Evolutionary conservation across 2,888 invertebrate species (phyloP), one percentile per base, ranked within the genome.

Genomic region (Oscheius sp.): DNA sequence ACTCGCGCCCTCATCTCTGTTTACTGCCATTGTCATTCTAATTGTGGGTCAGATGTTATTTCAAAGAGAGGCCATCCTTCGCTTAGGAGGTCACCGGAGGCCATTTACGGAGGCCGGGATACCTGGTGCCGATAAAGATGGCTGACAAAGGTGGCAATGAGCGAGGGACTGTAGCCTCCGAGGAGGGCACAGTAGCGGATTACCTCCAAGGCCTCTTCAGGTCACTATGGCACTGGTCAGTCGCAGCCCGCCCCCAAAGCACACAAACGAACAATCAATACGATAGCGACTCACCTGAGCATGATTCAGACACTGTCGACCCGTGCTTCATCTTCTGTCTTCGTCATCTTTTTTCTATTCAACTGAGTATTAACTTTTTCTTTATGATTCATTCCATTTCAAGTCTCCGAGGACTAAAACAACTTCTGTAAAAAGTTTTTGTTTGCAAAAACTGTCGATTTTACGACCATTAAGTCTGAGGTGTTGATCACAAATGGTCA

Each of bases 201-300:
- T 69, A 69, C 69, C 69, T 69, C 55, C 55, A 53, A 55, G 69
- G 64, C 64, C 64, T 64, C 52, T 13, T 23, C 27, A 29, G 69
- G 69, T 69, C 69, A 69, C 69, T 69, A 52, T 68, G 69, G 69
- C 69, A 69, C 43, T 56, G 69, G 69, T 69, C 69, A 69, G 55
- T 43, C 53, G 56, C 23, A 56, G 52, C 21, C 69, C 56, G 55
- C 69, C 55, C 69, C 53, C 69, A 52, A 43, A 52, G 66, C 66
- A 66, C 66, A 66, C 66, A 66, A 66, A 29, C 66, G 66, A 56
- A 56, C 69, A 55, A 69, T 69, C 69, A 52, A 69, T 69, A 69
- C 55, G 69, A 69, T 69, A 69, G 69, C 55, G 69, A 69, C 69
- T 56, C 69, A 69, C 69, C 69, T 69, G 69, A 56, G 69, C 69